Conservation (phyloP, 1,140 invertebrate species). For the Cotesia chilonis region DNA sequence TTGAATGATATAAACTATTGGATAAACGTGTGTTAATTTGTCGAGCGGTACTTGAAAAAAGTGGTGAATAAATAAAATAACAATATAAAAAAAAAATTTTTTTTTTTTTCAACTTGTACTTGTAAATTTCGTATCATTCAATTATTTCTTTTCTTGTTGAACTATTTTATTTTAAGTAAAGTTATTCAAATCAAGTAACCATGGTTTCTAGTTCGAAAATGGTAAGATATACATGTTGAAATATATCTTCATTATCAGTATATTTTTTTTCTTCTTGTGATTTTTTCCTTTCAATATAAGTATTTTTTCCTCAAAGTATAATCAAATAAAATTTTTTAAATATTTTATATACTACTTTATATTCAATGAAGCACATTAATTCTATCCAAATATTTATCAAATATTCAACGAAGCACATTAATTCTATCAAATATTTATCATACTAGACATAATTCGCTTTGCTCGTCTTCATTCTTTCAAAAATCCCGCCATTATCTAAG, state of each 20-base stretch:
- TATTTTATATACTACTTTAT: too few species aligned
- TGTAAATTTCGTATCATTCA: background rate
- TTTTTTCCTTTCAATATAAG: background rate
- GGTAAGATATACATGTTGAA: slow-evolving; percentile 46
- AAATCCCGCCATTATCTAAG: too few species aligned
- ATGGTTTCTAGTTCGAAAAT: slow-evolving; percentile 57
- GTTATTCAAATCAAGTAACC: slow-evolving; percentile 19
- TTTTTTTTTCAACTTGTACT: background rate
- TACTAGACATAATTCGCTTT: too few species aligned
- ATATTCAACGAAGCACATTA: too few species aligned
- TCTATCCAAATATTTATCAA: too few species aligned
- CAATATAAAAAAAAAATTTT: too few species aligned
- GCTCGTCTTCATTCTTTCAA: too few species aligned
- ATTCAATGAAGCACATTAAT: too few species aligned
- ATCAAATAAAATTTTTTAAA: too few species aligned
- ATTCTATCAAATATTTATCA: too few species aligned
- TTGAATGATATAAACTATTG: background rate
- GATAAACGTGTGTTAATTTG: background rate
- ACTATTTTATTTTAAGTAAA: slow-evolving; percentile 7
- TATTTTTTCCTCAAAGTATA: background rate
- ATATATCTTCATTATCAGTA: background rate
- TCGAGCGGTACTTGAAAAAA: background rate
- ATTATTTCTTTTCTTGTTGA: background rate
- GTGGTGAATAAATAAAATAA: too few species aligned
- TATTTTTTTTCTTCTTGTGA: background rate